Evolutionary conservation across 2,113 vertebrate genomes (phyloP).

Genomic region (Varanus komodoensis): DNA sequence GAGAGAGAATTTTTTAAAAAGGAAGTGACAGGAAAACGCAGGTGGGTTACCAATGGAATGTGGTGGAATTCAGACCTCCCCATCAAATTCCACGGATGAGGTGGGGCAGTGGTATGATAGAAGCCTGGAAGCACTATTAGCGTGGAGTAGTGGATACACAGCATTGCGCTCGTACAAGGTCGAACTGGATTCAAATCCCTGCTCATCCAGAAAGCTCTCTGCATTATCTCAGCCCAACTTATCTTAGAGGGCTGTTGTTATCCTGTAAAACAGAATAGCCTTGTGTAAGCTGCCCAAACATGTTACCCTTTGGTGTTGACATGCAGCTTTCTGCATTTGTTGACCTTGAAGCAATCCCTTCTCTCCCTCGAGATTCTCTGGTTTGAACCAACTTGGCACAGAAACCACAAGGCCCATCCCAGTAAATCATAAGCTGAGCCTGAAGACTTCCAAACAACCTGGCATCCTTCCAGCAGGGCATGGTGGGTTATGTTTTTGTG

Average conservation of each 20-base stretch:
- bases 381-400: slow-evolving; percentile 31
- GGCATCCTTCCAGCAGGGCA: not conserved
- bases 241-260: not conserved
- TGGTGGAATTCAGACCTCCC: not conserved
- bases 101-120: not conserved
- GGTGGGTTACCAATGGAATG: not conserved
- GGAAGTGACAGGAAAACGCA: not conserved
- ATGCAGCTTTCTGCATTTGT: slow-evolving; percentile 44
- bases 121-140: not conserved
- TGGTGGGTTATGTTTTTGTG: not conserved
- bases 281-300: not conserved
- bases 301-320: slow-evolving; percentile 18
- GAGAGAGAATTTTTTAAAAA: too few species aligned
- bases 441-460: slow-evolving; percentile 58
- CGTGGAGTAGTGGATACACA: not conserved
- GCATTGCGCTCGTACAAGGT: not conserved
- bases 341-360: slow-evolving; percentile 51
- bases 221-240: not conserved
- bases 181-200: not conserved
- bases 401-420: slow-evolving; percentile 19
- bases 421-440: slow-evolving; percentile 16
- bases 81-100: not conserved
- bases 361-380: not conserved
- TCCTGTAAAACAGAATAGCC: not conserved
- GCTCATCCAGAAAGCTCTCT: too few species aligned